Base-by-base conservation (phyloP, 2,113 vertebrate genomes). In the Phrynosoma platyrhinos region DNA sequence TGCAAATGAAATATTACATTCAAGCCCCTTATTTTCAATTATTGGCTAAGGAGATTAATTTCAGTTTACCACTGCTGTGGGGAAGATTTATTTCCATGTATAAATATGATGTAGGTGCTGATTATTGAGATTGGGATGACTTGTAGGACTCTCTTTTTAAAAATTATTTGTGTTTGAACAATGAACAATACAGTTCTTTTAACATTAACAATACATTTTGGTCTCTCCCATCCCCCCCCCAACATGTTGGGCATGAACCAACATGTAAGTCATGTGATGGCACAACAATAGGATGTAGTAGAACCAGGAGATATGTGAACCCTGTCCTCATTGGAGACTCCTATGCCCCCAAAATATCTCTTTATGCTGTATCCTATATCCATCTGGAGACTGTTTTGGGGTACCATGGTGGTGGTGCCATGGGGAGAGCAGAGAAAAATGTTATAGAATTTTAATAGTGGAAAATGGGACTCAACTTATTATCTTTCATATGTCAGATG, bases 1-100 rank as follows among this genome's bases (percentile, higher is more conserved):
- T 92, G 27, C 8, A 92, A 88, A 90, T 71, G 1, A 14, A 47
- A 78, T 87, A 83, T 16, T 74, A 79, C 0, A 20, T 89, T 2
- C 80, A 88, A 82, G 36, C 32, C 2, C 62, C 10, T 80, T 88
- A 75, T 90, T 91, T 93, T 90, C 23, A 62, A 52, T 87, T 90
- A 86, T 14, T 79, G 5, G 58, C 68, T 88, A 32, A 30, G 88
- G 82, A 88, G 68, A 82, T 85, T 85, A 55, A 80, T 91, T 91
- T 91, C 0, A 1, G n/a, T 32, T 92, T 78, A 83, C 16, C 0
- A 0, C 62, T 80, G 0, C 62, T 47, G 68, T 58, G 86, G 52
- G 76, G 82, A 83, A 78, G 5, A 25, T 7, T 1, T 40, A 58
- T 69, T 87, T 66, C 1, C 64, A 76, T 80, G 75, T 21, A 88